A percentile compares a stretch with the other conserved stretches of the same genome.
Evolutionary conservation across 1,140 invertebrate species (phyloP).

Genomic region (Condylostylus longicornis): DNA sequence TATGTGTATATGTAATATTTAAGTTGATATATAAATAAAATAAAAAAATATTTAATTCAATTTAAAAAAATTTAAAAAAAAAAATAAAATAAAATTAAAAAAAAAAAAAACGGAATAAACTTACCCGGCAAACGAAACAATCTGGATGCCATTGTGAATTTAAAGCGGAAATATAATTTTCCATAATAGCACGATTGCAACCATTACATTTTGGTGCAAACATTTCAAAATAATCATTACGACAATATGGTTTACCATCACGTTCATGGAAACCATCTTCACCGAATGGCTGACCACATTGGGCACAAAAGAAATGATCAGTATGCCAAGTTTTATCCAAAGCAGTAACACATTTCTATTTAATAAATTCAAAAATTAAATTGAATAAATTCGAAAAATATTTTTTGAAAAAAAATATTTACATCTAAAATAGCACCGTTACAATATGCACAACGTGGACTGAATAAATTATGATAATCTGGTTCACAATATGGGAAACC

Average conservation of each 20-base stretch:
- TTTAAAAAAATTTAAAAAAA: constrained; percentile 7
- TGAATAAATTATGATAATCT: constrained; percentile 97
- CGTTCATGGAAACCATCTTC: constrained; percentile 93
- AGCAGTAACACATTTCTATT: constrained; percentile 96
- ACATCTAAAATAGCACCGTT: constrained; percentile 97
- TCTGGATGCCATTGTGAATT: constrained; percentile 98
- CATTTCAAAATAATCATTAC: constrained; percentile 93
- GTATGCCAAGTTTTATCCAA: constrained; percentile 98
- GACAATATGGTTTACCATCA: constrained; percentile 87
- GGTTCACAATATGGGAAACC: constrained; percentile 93
- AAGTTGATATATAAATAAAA: neutral
- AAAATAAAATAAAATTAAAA: constrained; percentile 5
- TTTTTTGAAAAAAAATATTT: constrained; percentile 13
- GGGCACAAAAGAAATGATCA: constrained; percentile 98
- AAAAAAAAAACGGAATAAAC: constrained; percentile 30
- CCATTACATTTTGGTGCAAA: constrained; percentile 98
- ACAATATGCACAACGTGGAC: constrained; percentile 94
- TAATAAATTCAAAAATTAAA: constrained; percentile 13
- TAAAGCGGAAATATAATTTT: constrained; percentile 96
- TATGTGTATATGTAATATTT: constrained; percentile 4
- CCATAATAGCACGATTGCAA: constrained; percentile 92
- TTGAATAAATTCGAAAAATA: constrained; percentile 4
- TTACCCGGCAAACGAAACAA: constrained; percentile 98
- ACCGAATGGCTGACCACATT: constrained; percentile 92
- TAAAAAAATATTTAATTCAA: neutral